These are phyloP conservation scores for Limnephilus lunatus DNA, from an alignment of 2,888 invertebrate species.

Conservation along the genomic window DNA sequence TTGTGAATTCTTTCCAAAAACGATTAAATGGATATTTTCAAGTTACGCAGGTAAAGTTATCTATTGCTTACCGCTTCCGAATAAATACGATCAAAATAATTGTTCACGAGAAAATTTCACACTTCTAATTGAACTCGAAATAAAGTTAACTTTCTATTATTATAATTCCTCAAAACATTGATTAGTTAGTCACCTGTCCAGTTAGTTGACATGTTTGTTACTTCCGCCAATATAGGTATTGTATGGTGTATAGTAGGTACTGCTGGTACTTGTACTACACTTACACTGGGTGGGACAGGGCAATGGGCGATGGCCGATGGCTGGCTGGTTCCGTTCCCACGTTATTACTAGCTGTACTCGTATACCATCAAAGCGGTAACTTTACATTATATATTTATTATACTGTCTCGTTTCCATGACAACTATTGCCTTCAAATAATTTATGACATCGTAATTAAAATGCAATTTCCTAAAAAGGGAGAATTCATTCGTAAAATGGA, in stretches of 20 bases:
- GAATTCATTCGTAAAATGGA: conserved; percentile 23
- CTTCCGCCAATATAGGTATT: not conserved
- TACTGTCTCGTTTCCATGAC: not conserved
- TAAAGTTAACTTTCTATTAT: conserved; percentile 15
- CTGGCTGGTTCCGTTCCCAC: not conserved
- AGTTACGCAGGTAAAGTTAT: conserved; percentile 8
- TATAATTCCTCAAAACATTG: conserved; percentile 26
- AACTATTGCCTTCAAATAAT: not conserved
- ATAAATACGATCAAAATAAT: conserved; percentile 10
- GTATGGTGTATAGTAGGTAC: too few relatives aligned
- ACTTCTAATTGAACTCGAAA: conserved; percentile 7
- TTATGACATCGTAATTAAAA: conserved; percentile 5
- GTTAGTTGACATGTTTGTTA: not conserved
- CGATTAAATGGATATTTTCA: conserved; percentile 12
- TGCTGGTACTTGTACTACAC: not conserved
- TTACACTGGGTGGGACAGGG: too few relatives aligned
- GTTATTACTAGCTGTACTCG: not conserved
- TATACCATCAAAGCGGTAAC: not conserved
- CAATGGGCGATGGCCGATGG: not conserved
- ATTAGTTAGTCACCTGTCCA: not conserved
- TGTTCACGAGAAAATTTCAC: conserved; percentile 12
- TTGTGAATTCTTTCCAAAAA: conserved; percentile 11
- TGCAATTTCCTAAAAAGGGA: conserved; percentile 13
- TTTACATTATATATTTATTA: not conserved
- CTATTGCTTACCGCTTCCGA: conserved; percentile 19